Base-by-base conservation (phyloP, 2,113 vertebrate genomes). In the Alosa alosa region DNA sequence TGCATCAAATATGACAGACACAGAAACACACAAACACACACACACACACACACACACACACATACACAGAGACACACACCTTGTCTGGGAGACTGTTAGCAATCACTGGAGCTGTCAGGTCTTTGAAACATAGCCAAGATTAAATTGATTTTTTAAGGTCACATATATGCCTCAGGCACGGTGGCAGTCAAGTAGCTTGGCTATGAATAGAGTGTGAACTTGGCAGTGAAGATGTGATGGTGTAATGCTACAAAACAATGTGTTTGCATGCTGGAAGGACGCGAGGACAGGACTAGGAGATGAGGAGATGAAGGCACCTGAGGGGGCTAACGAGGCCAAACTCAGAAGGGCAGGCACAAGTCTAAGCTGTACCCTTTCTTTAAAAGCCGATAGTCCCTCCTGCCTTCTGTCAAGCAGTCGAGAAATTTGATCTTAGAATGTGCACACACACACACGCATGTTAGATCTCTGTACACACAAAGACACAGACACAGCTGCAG, bases 111-210 rank as follows among this genome's bases (percentile, higher is more conserved):
- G 55, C 4, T 60, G 55, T 60, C 84, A 90, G 88, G 64, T 89
- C 84, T 90, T 84, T 91, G 90, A 90, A 86, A 84, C 83, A 49
- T 44, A 90, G 87, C 91, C 90, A 90, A 89, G 87, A 89, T 85
- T 82, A 85, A 89, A 93, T 89, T 88, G 91, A 92, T 91, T 92
- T 57, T 85, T 75, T 88, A 90, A 90, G 86, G 86, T 84, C 68
- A 91, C 84, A 88, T 57, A 57, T 81, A 87, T 85, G 75, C 25
- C 60, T 50, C 13, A n/a, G 75, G 36, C 72, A 82, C 82, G 18
- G 57, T 36, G 44, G 82, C 52, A 60, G 55, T 52, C 57, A 41
- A 78, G 81, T 18, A n/a, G 31, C 85, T 83, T 78, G 84, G 86
- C 78, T 86, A 84, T 82, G 78, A 88, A 86, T 83, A 84, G 85